phyloP scores from a whole-genome alignment of 2,113 vertebrate species.

The Antidorcas marsupialis region DNA sequence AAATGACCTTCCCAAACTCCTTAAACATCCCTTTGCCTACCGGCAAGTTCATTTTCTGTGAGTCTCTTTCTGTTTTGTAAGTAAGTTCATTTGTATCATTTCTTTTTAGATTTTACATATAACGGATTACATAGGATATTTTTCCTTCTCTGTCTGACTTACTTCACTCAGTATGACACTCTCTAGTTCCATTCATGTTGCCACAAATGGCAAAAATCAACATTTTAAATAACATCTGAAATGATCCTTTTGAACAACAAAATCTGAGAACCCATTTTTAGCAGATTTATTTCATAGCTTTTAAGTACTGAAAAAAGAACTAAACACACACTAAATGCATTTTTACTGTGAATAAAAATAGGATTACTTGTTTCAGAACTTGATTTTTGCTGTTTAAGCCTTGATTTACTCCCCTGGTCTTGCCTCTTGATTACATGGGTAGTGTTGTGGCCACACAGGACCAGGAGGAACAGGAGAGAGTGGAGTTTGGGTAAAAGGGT shows the following conservation, averaged over 20 bases:
- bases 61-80: not conserved
- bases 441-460: not conserved
- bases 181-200: not conserved
- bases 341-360: not conserved
- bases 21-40: not conserved
- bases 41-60: not conserved
- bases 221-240: not conserved
- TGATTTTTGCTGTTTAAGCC: not conserved
- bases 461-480: not conserved
- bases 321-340: not conserved
- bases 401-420: not conserved
- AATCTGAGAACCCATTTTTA: not conserved
- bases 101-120: not conserved
- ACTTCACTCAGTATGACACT: not conserved
- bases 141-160: not conserved
- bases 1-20: not conserved
- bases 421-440: not conserved
- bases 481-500: not conserved
- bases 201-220: not conserved
- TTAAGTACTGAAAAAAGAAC: not conserved
- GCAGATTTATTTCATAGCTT: not conserved
- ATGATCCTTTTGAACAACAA: not conserved
- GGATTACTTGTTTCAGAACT: not conserved
- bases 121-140: not conserved
- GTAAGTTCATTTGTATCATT: not conserved